Conservation (phyloP, 1,140 invertebrate genomes). For the Zaprionus kolodkinae region DNA sequence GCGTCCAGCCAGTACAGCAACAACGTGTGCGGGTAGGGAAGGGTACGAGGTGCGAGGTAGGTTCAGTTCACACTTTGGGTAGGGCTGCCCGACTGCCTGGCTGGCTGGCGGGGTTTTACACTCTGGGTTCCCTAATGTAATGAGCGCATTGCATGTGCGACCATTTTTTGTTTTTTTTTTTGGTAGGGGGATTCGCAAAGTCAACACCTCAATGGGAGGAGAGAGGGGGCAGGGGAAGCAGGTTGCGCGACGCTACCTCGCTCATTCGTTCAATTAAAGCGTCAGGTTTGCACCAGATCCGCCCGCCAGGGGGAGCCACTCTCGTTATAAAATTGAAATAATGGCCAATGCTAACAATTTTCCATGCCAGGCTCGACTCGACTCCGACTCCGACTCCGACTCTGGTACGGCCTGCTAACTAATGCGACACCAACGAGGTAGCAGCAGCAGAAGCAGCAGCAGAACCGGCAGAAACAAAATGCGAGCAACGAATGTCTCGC, state of each 20-base stretch:
- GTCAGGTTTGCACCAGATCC: conserved; percentile 20
- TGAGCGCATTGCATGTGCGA: conserved; percentile 74
- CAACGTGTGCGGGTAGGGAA: background rate
- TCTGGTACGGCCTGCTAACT: background rate
- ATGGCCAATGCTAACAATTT: conserved; percentile 49
- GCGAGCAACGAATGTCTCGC: conserved; percentile 74
- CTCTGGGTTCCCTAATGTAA: conserved; percentile 62
- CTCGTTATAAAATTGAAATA: conserved; percentile 57
- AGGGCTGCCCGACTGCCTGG: background rate
- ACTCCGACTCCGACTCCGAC: background rate
- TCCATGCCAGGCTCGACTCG: background rate
- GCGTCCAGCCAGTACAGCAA: background rate
- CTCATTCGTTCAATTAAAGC: conserved; percentile 70
- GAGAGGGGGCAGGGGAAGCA: background rate
- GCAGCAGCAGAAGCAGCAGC: background rate
- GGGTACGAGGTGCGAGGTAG: background rate
- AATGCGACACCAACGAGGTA: conserved; percentile 4
- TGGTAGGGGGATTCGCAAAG: conserved; percentile 47
- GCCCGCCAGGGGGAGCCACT: conserved; percentile 32
- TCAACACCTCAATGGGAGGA: conserved; percentile 65
- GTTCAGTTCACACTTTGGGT: conserved; percentile 10
- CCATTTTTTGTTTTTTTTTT: conserved; percentile 41
- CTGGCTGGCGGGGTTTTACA: conserved; percentile 5
- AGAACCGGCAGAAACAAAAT: conserved; percentile 53
- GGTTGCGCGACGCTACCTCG: background rate